These are phyloP conservation scores for Pterobdella sp. DNA, from an alignment of 2,888 invertebrate genomes.

Conservation along the genomic window DNA sequence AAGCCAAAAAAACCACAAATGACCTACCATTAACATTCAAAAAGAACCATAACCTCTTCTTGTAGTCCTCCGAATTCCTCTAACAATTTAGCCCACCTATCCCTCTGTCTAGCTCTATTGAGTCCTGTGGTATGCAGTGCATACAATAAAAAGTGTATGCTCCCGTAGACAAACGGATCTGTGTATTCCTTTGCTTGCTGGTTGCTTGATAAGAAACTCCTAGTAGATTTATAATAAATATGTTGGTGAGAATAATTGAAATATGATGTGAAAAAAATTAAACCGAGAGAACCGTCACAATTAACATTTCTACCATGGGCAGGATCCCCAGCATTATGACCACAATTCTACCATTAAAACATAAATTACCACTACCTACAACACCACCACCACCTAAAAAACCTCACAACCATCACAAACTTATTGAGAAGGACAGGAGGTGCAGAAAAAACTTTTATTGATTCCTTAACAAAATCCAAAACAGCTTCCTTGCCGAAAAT, in stretches of 20 bases:
- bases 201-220: slow-evolving; percentile 57
- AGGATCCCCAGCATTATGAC: background rate
- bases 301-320: background rate
- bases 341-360: background rate
- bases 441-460: slow-evolving; percentile 76
- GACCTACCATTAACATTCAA: background rate
- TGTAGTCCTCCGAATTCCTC: slow-evolving; percentile 84
- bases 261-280: background rate
- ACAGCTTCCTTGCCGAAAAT: slow-evolving; percentile 61
- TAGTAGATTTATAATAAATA: slow-evolving; percentile 29
- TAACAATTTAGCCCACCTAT: slow-evolving; percentile 78
- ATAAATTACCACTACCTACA: background rate
- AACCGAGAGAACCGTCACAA: background rate
- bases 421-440: slow-evolving; percentile 78
- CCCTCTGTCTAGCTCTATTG: slow-evolving; percentile 86
- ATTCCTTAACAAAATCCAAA: slow-evolving; percentile 74
- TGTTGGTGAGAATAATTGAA: background rate
- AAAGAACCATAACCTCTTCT: slow-evolving; percentile 62
- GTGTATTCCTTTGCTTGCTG: slow-evolving; percentile 76
- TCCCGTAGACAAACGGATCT: slow-evolving; percentile 77
- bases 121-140: slow-evolving; percentile 72
- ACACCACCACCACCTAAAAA: background rate
- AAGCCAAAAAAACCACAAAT: background rate
- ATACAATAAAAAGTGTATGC: slow-evolving; percentile 75
- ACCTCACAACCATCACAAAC: slow-evolving; percentile 38